A percentile compares a stretch with the other conserved stretches of the same genome.
These are phyloP conservation scores for Manis pentadactyla DNA, from an alignment of 2,797 vertebrate species.

Conservation along the genomic window DNA sequence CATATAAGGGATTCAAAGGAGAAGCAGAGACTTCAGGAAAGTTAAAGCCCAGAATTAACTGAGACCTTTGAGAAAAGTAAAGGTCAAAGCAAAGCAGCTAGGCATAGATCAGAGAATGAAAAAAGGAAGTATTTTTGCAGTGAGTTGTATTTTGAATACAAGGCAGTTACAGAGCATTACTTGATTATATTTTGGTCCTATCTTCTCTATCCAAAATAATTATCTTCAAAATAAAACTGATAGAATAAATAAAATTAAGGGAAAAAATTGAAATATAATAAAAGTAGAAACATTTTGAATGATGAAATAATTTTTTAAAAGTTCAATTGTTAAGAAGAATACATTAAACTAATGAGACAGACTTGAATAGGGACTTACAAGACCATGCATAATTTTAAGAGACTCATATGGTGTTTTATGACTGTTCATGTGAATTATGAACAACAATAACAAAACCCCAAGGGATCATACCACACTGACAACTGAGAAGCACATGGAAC, in stretches of 20 bases:
- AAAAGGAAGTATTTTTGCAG: background rate
- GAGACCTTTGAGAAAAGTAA: background rate
- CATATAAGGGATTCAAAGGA: constrained; percentile 31
- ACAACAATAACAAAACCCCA: background rate
- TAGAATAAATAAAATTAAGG: background rate
- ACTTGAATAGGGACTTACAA: background rate
- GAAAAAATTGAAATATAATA: background rate
- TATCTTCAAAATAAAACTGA: background rate
- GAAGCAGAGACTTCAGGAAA: background rate
- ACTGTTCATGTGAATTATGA: background rate
- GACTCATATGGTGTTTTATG: background rate
- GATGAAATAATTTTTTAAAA: background rate
- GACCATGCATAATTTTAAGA: background rate
- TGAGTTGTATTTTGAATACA: background rate
- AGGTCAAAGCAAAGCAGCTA: background rate
- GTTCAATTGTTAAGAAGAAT: background rate
- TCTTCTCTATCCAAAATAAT: background rate
- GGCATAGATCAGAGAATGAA: background rate
- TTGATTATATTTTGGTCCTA: background rate
- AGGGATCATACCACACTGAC: background rate
- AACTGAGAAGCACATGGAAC: background rate
- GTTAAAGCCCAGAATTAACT: constrained; percentile 17
- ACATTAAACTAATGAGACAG: background rate
- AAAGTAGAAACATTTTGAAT: background rate
- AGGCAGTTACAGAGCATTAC: background rate